Conservation (phyloP, 2,113 vertebrate genomes). For the Esox niger region DNA sequence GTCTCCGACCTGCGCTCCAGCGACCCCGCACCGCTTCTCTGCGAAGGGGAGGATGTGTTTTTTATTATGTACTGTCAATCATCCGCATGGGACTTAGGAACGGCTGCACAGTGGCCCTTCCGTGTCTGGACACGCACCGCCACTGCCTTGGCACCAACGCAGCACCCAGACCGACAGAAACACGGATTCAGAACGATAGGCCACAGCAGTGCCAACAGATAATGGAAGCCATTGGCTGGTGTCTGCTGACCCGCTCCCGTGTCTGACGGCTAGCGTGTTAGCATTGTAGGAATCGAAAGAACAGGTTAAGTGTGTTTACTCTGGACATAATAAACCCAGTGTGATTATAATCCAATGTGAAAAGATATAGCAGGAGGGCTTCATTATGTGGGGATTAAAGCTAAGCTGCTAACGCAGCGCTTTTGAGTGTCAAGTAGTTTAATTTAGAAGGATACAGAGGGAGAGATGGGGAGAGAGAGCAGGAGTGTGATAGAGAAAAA, state of each 20-base stretch:
- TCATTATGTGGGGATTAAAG: constrained; percentile 40
- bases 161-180: background rate
- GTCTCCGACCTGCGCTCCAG: no score
- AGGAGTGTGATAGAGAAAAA: background rate
- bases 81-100: no score
- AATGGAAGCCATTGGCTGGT: background rate
- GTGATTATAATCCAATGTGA: constrained; percentile 41
- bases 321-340: constrained; percentile 28
- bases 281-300: background rate
- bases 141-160: background rate
- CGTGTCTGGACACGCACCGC: no score
- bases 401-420: constrained; percentile 8
- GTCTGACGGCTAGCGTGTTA: background rate
- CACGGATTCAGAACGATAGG: background rate
- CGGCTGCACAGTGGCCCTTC: no score
- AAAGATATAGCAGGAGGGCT: constrained; percentile 31
- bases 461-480: background rate
- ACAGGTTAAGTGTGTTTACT: background rate
- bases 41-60: background rate
- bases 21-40: no score
- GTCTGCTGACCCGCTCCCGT: background rate
- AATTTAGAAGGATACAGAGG: background rate
- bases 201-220: no score
- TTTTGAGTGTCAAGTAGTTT: background rate
- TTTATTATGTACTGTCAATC: no score